Percentiles rank a stretch among this genome's conserved stretches.
phyloP scores from a whole-genome alignment of 2,888 invertebrate genomes.

The Autographa pulchrina region DNA sequence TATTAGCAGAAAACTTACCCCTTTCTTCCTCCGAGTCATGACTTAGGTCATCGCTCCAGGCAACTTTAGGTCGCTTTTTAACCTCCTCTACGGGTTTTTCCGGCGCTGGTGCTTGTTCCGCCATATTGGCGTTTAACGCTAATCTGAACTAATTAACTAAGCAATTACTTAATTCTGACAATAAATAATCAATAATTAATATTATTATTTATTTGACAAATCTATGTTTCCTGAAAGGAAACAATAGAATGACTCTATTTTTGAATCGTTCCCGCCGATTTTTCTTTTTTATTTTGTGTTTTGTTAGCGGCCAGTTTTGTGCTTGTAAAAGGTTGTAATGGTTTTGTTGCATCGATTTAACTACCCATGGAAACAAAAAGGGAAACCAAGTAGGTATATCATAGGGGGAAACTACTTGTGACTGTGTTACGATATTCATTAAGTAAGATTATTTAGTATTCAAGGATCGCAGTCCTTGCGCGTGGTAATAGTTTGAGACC shows the following conservation, averaged over 20 bases:
- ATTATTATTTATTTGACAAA: slow-evolving; percentile 31
- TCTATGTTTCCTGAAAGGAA: slow-evolving; percentile 37
- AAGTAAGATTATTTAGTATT: too few species aligned
- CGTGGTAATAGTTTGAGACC: too few species aligned
- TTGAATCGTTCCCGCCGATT: slow-evolving; percentile 31
- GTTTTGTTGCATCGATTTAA: slow-evolving; percentile 42
- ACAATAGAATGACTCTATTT: slow-evolving; percentile 49
- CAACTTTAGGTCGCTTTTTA: slow-evolving; percentile 73
- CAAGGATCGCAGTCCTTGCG: too few species aligned
- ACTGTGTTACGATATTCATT: too few species aligned
- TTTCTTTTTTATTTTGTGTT: neutral
- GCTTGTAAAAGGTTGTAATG: slow-evolving; percentile 14
- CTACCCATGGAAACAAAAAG: slow-evolving; percentile 35
- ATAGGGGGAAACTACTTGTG: too few species aligned
- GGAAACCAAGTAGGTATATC: too few species aligned
- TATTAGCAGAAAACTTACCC: slow-evolving; percentile 66
- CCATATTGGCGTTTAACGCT: slow-evolving; percentile 61
- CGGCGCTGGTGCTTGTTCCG: slow-evolving; percentile 30
- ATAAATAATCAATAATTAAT: slow-evolving; percentile 23
- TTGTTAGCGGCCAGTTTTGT: slow-evolving; percentile 15
- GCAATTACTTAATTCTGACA: slow-evolving; percentile 26
- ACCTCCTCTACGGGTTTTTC: neutral
- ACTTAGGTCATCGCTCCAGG: slow-evolving; percentile 87
- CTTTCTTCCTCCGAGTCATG: slow-evolving; percentile 86
- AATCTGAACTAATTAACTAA: slow-evolving; percentile 30